Evolutionary conservation across 2,797 vertebrate species (phyloP).

Genomic region (Neosilurus mollespiculum): DNA sequence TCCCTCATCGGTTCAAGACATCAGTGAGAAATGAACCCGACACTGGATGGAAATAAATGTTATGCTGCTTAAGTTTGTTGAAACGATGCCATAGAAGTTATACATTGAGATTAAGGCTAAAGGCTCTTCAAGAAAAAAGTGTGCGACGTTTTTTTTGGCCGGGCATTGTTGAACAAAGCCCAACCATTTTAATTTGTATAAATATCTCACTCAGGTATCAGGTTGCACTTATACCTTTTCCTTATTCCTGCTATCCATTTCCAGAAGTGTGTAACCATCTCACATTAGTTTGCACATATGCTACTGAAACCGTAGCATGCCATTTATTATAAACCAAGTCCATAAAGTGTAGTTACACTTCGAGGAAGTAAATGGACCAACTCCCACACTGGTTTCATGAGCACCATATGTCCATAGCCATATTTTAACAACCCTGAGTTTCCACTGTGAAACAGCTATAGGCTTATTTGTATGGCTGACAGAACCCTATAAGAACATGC

Average conservation of each 20-base stretch:
- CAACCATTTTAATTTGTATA: not conserved
- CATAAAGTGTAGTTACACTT: constrained; percentile 27
- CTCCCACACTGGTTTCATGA: constrained; percentile 32
- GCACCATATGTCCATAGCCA: constrained; percentile 32
- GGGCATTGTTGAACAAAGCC: too few species aligned
- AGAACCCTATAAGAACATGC: constrained; percentile 36
- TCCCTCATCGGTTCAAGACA: too few species aligned
- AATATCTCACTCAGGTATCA: not conserved
- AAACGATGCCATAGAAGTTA: too few species aligned
- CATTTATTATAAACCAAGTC: constrained; percentile 27
- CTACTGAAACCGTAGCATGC: constrained; percentile 8
- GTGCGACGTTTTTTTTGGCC: too few species aligned
- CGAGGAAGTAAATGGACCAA: constrained; percentile 26
- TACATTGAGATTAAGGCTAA: too few species aligned
- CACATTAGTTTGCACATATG: constrained; percentile 13
- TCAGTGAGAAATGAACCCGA: too few species aligned
- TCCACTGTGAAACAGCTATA: constrained; percentile 44
- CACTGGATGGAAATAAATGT: too few species aligned
- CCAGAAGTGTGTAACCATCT: constrained; percentile 4
- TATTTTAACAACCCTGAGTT: constrained; percentile 35
- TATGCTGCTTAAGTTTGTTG: too few species aligned
- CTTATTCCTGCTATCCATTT: not conserved
- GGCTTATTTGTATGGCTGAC: constrained; percentile 35
- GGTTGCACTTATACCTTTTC: not conserved
- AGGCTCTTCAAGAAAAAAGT: too few species aligned